Conservation (phyloP, 2,888 invertebrate species). For the Myopa tessellatipennis region DNA sequence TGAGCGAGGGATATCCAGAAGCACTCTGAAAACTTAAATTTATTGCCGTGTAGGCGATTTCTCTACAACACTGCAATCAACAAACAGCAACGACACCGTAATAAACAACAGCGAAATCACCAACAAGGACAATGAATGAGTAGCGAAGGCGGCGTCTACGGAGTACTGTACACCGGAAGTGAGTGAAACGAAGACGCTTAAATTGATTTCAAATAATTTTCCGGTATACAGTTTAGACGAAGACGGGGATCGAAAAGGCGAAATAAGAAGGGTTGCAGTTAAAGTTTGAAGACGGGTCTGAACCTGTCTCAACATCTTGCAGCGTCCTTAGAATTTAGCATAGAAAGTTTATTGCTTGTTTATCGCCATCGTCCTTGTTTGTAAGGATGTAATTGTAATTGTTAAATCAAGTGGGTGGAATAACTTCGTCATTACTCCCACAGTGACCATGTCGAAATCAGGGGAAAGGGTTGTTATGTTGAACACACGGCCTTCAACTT, state of each 20-base stretch:
- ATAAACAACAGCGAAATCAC: neutral
- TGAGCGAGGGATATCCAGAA: too few species aligned
- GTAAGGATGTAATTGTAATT: conserved; percentile 8
- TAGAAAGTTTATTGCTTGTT: neutral
- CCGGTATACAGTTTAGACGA: neutral
- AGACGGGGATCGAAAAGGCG: too few species aligned
- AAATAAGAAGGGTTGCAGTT: neutral
- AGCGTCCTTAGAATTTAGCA: neutral
- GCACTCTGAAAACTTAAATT: neutral
- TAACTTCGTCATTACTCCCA: conserved; percentile 10
- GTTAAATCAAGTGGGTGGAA: conserved; percentile 19
- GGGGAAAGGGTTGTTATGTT: neutral
- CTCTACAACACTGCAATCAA: neutral
- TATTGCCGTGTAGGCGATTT: conserved; percentile 19
- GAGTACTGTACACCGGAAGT: neutral
- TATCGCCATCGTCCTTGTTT: conserved; percentile 9
- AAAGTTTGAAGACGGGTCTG: too few species aligned
- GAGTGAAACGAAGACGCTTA: neutral
- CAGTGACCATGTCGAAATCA: conserved; percentile 4
- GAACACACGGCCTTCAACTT: neutral
- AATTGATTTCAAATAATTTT: neutral
- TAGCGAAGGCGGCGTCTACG: too few species aligned
- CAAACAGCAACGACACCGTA: neutral
- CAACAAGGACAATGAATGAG: neutral
- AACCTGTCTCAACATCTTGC: conserved; percentile 1